Evolutionary conservation across 2,113 vertebrate genomes (phyloP).

Genomic region (Lagopus muta): DNA sequence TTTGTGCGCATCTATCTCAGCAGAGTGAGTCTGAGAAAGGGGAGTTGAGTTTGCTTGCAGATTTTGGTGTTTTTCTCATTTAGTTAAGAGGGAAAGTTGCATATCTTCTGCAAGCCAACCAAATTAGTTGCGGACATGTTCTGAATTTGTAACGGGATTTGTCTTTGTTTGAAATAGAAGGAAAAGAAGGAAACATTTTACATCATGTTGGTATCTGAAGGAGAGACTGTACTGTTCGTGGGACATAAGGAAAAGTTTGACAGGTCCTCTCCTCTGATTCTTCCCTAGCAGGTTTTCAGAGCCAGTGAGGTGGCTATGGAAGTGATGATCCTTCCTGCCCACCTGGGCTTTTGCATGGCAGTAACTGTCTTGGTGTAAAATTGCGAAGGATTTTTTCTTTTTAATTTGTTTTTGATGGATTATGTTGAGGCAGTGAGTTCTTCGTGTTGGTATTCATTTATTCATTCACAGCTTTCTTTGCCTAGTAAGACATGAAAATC

Average conservation of each 20-base stretch:
- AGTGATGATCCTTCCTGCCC: neutral
- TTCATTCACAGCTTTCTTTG: neutral
- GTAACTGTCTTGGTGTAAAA: neutral
- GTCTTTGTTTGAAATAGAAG: neutral
- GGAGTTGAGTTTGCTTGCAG: neutral
- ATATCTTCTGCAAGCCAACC: neutral
- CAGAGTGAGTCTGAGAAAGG: neutral
- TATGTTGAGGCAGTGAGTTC: neutral
- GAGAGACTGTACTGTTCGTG: neutral
- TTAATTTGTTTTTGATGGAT: neutral
- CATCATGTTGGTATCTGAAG: neutral
- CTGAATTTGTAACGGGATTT: neutral
- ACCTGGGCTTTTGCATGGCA: neutral
- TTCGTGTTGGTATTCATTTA: neutral
- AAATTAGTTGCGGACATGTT: neutral
- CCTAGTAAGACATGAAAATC: neutral
- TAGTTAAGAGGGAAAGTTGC: neutral
- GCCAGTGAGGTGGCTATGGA: too few relatives aligned
- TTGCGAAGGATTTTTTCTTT: neutral
- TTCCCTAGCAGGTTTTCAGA: neutral
- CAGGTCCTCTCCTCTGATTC: neutral
- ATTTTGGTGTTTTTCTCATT: neutral
- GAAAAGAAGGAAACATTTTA: neutral
- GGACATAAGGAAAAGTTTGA: neutral
- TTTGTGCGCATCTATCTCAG: fast-evolving